phyloP scores from a whole-genome alignment of 2,797 vertebrate genomes.

The Simalia tracyae region DNA sequence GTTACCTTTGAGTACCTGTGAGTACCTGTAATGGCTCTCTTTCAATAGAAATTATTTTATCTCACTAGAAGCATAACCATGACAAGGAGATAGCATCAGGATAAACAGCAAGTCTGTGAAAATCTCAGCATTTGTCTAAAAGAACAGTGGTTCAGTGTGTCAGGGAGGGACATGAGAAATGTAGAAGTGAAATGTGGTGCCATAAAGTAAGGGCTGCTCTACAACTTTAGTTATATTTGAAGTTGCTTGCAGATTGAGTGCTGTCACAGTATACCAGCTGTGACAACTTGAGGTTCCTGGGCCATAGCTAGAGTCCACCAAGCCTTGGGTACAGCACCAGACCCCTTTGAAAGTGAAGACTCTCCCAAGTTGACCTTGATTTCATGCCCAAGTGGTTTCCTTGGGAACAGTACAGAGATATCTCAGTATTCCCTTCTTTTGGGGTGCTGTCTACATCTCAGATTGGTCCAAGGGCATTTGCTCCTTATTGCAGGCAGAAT shows the following conservation, averaged over 20 bases:
- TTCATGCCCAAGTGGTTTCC: too few species aligned
- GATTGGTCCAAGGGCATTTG: too few species aligned
- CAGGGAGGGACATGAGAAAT: background rate
- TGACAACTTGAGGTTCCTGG: too few species aligned
- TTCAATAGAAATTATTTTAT: conserved; percentile 8
- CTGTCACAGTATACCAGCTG: too few species aligned
- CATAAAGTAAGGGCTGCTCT: background rate
- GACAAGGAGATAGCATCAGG: background rate
- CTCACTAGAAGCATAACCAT: conserved; percentile 14
- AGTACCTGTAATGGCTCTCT: rapidly evolving
- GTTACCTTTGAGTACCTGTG: background rate
- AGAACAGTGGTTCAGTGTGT: background rate
- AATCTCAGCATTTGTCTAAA: conserved; percentile 11
- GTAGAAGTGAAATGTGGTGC: background rate
- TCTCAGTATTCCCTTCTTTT: too few species aligned
- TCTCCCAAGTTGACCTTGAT: too few species aligned
- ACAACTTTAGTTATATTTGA: background rate
- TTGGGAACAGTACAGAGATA: too few species aligned
- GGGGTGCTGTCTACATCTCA: too few species aligned
- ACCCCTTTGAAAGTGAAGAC: too few species aligned
- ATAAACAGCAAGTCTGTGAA: conserved; percentile 7
- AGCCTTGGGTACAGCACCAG: too few species aligned
- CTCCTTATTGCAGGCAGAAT: too few species aligned
- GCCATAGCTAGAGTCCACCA: too few species aligned
- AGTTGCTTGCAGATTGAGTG: background rate